Percentiles rank a stretch among this genome's conserved stretches.
Conservation (phyloP, 2,888 invertebrate species). For the Pterostichus niger region DNA sequence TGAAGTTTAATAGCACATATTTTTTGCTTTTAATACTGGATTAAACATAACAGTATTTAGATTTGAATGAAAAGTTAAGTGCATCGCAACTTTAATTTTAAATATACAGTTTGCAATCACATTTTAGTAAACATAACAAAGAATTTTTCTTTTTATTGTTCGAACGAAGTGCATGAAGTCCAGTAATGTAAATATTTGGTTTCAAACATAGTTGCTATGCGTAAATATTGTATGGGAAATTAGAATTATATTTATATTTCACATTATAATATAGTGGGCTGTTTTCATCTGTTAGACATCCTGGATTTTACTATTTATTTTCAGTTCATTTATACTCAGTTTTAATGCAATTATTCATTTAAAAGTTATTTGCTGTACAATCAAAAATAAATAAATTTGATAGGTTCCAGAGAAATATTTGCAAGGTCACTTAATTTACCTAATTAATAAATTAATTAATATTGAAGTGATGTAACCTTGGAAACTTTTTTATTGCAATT, state of each 20-base stretch:
- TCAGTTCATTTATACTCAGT: slow-evolving; percentile 12
- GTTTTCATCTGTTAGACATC: slow-evolving; percentile 27
- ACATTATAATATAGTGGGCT: not conserved
- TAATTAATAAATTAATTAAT: too few relatives aligned
- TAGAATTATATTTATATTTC: slow-evolving; percentile 46
- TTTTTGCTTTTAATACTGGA: slow-evolving; percentile 35
- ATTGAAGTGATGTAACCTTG: too few relatives aligned
- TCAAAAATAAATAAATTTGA: slow-evolving; percentile 18
- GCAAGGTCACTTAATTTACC: not conserved
- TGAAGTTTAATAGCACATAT: slow-evolving; percentile 5
- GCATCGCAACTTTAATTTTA: slow-evolving; percentile 30
- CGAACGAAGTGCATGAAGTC: slow-evolving; percentile 33
- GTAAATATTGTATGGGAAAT: slow-evolving; percentile 50
- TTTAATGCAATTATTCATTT: slow-evolving; percentile 25
- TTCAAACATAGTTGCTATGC: slow-evolving; percentile 25
- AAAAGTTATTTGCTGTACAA: slow-evolving; percentile 19
- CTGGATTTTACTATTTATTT: slow-evolving; percentile 24
- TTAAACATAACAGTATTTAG: slow-evolving; percentile 29
- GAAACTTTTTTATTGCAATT: too few relatives aligned
- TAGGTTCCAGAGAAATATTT: not conserved
- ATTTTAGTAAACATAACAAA: slow-evolving; percentile 44
- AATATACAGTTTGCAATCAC: slow-evolving; percentile 21
- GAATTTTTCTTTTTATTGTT: slow-evolving; percentile 42
- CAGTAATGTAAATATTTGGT: slow-evolving; percentile 50
- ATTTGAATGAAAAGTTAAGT: slow-evolving; percentile 42